Evolutionary conservation across 2,797 vertebrate species (phyloP).

Genomic region (Notamacropus eugenii): DNA sequence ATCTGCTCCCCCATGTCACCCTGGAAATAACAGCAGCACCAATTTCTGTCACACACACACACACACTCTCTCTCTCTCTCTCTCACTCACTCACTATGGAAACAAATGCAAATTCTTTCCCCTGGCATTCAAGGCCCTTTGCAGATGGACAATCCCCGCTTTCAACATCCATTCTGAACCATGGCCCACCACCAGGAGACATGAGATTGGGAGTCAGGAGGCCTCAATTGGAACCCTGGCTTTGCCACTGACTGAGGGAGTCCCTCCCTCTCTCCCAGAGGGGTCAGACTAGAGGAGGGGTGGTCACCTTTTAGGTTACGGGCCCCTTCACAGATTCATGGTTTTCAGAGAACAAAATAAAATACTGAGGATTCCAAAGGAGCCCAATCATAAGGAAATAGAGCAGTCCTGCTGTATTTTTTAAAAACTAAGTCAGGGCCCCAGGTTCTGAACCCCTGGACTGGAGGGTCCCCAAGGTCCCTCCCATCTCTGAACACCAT

Average conservation of each 20-base stretch:
- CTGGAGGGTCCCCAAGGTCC: background rate
- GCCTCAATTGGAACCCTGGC: background rate
- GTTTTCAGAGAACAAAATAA: background rate
- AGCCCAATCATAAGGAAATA: background rate
- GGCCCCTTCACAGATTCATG: background rate
- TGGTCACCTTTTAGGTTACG: background rate
- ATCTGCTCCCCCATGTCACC: background rate
- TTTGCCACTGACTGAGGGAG: background rate
- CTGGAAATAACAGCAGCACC: background rate
- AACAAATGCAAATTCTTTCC: background rate
- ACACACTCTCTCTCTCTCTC: no score
- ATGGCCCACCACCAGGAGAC: background rate
- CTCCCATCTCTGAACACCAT: background rate
- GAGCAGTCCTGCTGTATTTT: background rate
- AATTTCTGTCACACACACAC: no score
- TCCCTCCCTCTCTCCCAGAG: background rate
- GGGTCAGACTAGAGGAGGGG: background rate
- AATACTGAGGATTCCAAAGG: background rate
- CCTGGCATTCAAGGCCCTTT: background rate
- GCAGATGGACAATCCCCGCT: background rate
- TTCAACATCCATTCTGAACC: accelerated
- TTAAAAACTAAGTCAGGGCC: background rate
- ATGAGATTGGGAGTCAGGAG: background rate
- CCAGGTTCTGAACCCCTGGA: background rate
- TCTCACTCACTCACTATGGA: background rate